Evolutionary conservation across 2,113 vertebrate genomes (phyloP).

Genomic region (Paracanthobrama guichenoti): DNA sequence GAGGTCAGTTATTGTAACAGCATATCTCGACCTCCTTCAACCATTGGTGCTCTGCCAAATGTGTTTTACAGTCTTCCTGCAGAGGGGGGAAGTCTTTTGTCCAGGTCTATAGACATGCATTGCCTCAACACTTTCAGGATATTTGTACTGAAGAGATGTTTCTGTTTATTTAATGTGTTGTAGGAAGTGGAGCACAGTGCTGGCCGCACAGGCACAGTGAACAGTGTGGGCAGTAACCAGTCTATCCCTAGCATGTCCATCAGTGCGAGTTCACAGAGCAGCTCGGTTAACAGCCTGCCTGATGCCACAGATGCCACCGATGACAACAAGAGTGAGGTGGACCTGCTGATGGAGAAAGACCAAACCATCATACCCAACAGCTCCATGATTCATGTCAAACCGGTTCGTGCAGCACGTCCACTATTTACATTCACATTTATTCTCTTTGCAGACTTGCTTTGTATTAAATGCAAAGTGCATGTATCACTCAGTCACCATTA

Average conservation of each 20-base stretch:
- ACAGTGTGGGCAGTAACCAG: constrained; percentile 98
- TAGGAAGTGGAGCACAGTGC: constrained; percentile 92
- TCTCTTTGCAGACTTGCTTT: background rate
- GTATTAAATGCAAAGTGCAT: background rate
- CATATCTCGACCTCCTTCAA: background rate
- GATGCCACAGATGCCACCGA: constrained; percentile 87
- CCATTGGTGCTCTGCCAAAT: constrained; percentile 2
- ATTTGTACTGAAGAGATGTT: background rate
- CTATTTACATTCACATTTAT: background rate
- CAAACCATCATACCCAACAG: constrained; percentile 98
- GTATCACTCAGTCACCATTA: background rate
- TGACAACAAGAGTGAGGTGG: constrained; percentile 94
- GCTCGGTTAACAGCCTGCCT: constrained; percentile 97
- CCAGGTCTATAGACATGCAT: background rate
- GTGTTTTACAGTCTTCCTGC: background rate
- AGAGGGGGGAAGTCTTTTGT: background rate
- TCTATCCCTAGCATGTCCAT: constrained; percentile 99
- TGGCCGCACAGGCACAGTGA: constrained; percentile 93
- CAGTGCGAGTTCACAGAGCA: constrained; percentile 99
- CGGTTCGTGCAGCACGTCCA: constrained; percentile 69
- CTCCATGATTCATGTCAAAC: constrained; percentile 95
- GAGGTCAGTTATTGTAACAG: constrained; percentile 78
- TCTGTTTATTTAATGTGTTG: constrained; percentile 20
- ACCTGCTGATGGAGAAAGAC: constrained; percentile 94
- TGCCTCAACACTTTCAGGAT: background rate